These are phyloP conservation scores for Caranx melampygus DNA, from an alignment of 2,113 vertebrate genomes.

Conservation along the genomic window DNA sequence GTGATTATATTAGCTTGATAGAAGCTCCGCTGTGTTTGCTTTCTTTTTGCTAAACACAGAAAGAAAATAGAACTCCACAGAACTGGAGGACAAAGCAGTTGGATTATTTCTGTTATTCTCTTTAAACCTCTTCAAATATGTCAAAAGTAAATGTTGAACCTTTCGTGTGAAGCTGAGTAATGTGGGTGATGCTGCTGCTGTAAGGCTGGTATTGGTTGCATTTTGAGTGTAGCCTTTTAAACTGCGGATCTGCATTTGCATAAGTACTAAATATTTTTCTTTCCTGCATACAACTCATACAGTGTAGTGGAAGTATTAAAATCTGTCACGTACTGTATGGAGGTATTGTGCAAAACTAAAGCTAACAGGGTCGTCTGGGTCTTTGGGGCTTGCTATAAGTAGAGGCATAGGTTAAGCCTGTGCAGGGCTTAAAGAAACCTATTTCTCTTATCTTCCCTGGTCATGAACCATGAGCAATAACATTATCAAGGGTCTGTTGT, in stretches of 20 bases:
- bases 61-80: not conserved
- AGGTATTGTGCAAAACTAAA: slow-evolving; percentile 67
- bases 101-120: not conserved
- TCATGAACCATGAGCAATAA: slow-evolving; percentile 84
- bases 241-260: slow-evolving; percentile 45
- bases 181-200: not conserved
- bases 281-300: slow-evolving; percentile 27
- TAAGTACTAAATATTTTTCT: slow-evolving; percentile 46
- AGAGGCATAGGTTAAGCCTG: slow-evolving; percentile 86
- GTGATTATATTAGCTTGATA: not conserved
- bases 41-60: not conserved
- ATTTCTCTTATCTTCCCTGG: slow-evolving; percentile 85
- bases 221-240: slow-evolving; percentile 30
- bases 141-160: slow-evolving; percentile 3
- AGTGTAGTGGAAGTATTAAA: slow-evolving; percentile 51
- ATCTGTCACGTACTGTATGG: slow-evolving; percentile 57
- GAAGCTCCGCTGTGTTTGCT: not conserved
- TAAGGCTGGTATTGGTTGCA: not conserved
- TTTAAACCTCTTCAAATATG: not conserved
- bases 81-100: not conserved
- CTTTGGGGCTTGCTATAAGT: slow-evolving; percentile 77
- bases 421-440: slow-evolving; percentile 82
- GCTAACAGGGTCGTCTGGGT: slow-evolving; percentile 67
- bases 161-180: not conserved
- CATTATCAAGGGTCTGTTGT: slow-evolving; percentile 85